Evolutionary conservation across 2,888 invertebrate genomes (phyloP).

Genomic region (Papilio gigon): DNA sequence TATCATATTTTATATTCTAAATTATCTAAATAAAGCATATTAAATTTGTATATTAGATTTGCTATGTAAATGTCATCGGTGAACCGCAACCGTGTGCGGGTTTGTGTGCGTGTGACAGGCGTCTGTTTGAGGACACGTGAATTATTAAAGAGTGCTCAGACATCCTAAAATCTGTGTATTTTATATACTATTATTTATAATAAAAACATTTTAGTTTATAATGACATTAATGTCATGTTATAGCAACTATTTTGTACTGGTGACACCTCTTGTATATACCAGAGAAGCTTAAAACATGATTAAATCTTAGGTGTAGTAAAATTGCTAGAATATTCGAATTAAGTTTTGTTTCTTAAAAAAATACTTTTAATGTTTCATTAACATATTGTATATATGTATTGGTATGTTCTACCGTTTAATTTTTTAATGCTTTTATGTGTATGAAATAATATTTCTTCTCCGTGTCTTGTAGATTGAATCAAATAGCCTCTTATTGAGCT

Average conservation of each 20-base stretch:
- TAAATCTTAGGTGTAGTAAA: too few relatives aligned
- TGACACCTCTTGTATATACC: too few relatives aligned
- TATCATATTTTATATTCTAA: background rate
- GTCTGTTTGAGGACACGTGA: background rate
- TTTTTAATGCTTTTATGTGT: too few relatives aligned
- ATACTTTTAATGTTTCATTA: too few relatives aligned
- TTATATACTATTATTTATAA: background rate
- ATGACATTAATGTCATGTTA: background rate
- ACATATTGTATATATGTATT: too few relatives aligned
- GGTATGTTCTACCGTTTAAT: too few relatives aligned
- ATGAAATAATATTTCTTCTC: too few relatives aligned
- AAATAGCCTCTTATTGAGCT: background rate
- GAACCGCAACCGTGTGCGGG: constrained; percentile 10
- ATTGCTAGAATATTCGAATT: background rate
- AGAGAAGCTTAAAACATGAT: too few relatives aligned
- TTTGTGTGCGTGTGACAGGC: background rate
- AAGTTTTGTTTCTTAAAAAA: background rate
- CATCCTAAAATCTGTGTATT: background rate
- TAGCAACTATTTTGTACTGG: too few relatives aligned
- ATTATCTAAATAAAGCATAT: background rate
- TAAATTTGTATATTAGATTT: background rate
- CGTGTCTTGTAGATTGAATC: background rate
- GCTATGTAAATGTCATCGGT: background rate
- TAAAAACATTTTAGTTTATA: background rate
- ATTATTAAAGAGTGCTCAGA: constrained; percentile 1